Evolutionary conservation across 2,113 vertebrate species (phyloP).

Genomic region (Ptilonorhynchus violaceus): DNA sequence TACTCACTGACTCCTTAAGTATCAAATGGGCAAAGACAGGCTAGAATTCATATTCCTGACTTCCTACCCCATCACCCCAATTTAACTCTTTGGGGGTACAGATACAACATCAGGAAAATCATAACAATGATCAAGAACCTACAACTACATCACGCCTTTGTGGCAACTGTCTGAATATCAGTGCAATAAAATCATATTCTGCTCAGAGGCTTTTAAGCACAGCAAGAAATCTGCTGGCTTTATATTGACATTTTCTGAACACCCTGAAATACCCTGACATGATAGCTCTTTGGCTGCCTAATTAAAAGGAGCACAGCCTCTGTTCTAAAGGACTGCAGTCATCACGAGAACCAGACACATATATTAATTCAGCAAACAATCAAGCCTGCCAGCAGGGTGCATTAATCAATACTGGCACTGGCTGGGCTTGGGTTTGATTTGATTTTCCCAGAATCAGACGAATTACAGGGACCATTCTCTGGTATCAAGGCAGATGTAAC

Average conservation of each 20-base stretch:
- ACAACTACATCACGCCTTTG: background rate
- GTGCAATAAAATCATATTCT: background rate
- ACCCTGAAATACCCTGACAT: background rate
- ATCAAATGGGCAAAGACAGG: background rate
- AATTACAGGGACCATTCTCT: background rate
- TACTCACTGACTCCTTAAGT: background rate
- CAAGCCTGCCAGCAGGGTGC: background rate
- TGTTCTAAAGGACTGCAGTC: background rate
- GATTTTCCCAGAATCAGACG: conserved; percentile 7
- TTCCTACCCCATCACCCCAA: background rate
- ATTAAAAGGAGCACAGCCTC: conserved; percentile 44
- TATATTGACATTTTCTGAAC: conserved; percentile 11
- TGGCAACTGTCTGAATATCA: background rate
- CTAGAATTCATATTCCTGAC: background rate
- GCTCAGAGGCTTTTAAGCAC: background rate
- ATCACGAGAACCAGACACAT: background rate
- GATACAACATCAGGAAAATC: background rate
- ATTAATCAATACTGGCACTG: conserved; percentile 22
- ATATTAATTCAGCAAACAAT: conserved; percentile 14
- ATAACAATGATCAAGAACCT: background rate
- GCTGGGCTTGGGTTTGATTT: conserved; percentile 22
- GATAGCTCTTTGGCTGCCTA: background rate
- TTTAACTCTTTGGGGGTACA: background rate
- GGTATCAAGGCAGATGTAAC: background rate
- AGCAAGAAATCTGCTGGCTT: conserved; percentile 16